Percentiles rank a stretch among this genome's conserved stretches.
phyloP scores from a whole-genome alignment of 2,797 vertebrate genomes.

The Sylvilagus floridanus region DNA sequence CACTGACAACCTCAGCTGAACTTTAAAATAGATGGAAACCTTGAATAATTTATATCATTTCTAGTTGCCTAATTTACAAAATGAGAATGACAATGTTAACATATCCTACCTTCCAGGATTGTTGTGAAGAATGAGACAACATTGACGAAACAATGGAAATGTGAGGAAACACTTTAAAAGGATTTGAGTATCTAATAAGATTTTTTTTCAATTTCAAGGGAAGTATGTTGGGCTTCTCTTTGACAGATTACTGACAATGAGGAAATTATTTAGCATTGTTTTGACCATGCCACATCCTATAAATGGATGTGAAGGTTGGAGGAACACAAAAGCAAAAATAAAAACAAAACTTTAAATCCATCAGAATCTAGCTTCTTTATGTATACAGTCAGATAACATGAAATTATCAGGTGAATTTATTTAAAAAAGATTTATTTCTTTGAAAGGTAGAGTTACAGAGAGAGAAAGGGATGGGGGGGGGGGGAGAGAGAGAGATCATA shows the following conservation, averaged over 20 bases:
- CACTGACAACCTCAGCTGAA: neutral
- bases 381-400: neutral
- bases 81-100: constrained; percentile 54
- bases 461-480: too few species aligned
- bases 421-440: too few species aligned
- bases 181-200: neutral
- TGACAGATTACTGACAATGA: constrained; percentile 17
- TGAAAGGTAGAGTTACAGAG: too few species aligned
- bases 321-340: neutral
- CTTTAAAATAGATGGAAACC: neutral
- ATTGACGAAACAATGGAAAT: constrained; percentile 35
- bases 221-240: neutral
- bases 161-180: constrained; percentile 57
- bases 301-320: neutral
- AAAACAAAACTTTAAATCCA: neutral
- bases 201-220: neutral
- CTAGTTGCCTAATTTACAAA: constrained; percentile 53
- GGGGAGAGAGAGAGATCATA: too few species aligned
- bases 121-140: constrained; percentile 15
- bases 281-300: neutral
- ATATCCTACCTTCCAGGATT: neutral
- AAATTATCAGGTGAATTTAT: neutral
- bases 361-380: neutral
- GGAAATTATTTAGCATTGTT: neutral
- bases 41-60: constrained; percentile 62